Evolutionary conservation across 2,113 vertebrate species (phyloP).

Genomic region (Neogale vison): DNA sequence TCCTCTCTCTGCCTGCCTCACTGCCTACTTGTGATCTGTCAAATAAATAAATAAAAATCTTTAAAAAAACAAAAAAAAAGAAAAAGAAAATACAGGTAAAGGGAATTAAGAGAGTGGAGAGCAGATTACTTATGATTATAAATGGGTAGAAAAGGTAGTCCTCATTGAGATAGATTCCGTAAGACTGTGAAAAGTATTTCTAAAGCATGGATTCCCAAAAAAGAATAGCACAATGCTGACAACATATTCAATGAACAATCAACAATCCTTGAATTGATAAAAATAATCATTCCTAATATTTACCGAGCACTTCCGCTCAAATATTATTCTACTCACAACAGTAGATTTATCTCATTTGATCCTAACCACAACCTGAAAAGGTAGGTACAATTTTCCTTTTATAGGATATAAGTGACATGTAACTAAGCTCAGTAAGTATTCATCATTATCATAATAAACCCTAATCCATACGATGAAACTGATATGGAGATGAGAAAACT

Average conservation of each 20-base stretch:
- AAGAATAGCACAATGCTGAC: neutral
- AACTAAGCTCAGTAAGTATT: neutral
- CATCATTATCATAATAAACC: neutral
- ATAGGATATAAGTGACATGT: neutral
- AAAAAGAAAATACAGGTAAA: neutral
- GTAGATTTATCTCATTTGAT: neutral
- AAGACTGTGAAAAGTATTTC: neutral
- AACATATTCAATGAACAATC: neutral
- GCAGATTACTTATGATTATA: neutral
- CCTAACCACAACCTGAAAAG: neutral
- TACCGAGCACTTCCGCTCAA: neutral
- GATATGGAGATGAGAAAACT: neutral
- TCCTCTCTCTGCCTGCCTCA: too few species aligned
- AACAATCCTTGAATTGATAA: neutral
- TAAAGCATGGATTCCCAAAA: neutral
- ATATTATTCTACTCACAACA: neutral
- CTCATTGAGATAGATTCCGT: neutral
- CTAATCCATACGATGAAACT: neutral
- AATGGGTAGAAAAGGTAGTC: neutral
- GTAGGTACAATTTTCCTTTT: neutral
- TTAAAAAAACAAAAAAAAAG: slow-evolving; percentile 1
- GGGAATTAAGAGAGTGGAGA: neutral
- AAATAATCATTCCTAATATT: neutral
- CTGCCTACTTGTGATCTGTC: too few species aligned
- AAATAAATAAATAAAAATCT: too few species aligned